These are phyloP conservation scores for Coreoperca whiteheadi DNA, from an alignment of 2,113 vertebrate species.

Conservation along the genomic window DNA sequence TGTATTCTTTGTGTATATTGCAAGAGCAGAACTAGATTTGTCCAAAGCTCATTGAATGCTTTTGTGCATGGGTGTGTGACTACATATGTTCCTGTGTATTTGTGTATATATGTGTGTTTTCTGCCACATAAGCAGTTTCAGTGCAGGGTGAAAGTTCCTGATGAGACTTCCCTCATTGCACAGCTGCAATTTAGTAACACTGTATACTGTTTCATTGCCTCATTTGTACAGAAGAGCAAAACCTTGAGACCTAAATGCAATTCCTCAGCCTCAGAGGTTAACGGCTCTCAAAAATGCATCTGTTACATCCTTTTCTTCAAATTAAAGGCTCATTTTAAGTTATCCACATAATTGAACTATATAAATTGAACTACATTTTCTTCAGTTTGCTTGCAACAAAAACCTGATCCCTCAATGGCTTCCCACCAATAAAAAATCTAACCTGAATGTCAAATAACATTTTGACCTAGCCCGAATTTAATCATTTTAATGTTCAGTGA, in stretches of 20 bases:
- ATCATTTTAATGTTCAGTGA: neutral
- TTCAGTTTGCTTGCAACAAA: neutral
- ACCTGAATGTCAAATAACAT: neutral
- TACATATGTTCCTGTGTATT: neutral
- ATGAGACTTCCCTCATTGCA: neutral
- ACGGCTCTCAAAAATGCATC: neutral
- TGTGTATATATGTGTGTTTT: neutral
- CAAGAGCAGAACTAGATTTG: neutral
- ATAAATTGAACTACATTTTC: neutral
- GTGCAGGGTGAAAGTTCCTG: conserved; percentile 14
- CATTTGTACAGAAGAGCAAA: neutral
- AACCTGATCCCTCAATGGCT: neutral
- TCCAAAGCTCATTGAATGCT: neutral
- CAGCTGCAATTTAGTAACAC: conserved; percentile 9
- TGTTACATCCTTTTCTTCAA: neutral
- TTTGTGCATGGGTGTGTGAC: neutral
- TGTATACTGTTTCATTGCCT: neutral
- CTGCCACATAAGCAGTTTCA: conserved; percentile 8
- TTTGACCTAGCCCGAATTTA: neutral
- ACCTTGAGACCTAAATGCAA: neutral
- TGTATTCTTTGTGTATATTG: neutral
- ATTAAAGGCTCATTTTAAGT: neutral
- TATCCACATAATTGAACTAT: no score
- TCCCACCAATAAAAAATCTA: neutral
- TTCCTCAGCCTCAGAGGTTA: neutral